Evolutionary conservation across 2,888 invertebrate genomes (phyloP).

Genomic region (Hermaeophaga mercurialis): DNA sequence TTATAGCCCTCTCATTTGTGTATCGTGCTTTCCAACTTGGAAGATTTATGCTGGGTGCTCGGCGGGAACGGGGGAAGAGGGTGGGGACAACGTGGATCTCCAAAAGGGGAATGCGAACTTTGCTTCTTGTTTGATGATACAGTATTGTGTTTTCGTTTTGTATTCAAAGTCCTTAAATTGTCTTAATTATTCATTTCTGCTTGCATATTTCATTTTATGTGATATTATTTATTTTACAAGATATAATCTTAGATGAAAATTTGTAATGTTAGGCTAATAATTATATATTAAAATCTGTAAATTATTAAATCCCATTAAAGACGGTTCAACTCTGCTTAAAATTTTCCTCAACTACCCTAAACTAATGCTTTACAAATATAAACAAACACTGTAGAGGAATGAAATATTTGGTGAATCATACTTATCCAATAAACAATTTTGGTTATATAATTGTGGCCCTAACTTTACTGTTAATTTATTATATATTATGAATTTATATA

Average conservation of each 20-base stretch:
- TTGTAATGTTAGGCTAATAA: not conserved
- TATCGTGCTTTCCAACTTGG: slow-evolving; percentile 18
- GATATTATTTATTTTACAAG: not conserved
- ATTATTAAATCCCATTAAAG: no score
- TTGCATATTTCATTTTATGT: not conserved
- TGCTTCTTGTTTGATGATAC: slow-evolving; percentile 18
- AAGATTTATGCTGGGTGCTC: slow-evolving; percentile 14
- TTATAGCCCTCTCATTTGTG: slow-evolving; percentile 22
- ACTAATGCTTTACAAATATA: no score
- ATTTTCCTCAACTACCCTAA: no score
- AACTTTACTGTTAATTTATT: no score
- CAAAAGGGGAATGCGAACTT: slow-evolving; percentile 4
- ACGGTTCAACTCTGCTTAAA: no score
- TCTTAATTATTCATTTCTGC: slow-evolving; percentile 11
- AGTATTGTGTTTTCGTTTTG: slow-evolving; percentile 16
- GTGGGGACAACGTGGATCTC: no score
- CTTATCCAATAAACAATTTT: no score
- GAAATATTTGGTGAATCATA: no score
- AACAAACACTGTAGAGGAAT: no score
- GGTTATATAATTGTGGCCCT: no score
- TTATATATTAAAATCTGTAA: no score
- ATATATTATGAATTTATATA: no score
- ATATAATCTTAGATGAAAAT: not conserved
- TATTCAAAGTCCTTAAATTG: not conserved
- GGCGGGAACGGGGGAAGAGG: not conserved